phyloP scores from a whole-genome alignment of 1,140 invertebrate species.

The Brachionus plicatilis region DNA sequence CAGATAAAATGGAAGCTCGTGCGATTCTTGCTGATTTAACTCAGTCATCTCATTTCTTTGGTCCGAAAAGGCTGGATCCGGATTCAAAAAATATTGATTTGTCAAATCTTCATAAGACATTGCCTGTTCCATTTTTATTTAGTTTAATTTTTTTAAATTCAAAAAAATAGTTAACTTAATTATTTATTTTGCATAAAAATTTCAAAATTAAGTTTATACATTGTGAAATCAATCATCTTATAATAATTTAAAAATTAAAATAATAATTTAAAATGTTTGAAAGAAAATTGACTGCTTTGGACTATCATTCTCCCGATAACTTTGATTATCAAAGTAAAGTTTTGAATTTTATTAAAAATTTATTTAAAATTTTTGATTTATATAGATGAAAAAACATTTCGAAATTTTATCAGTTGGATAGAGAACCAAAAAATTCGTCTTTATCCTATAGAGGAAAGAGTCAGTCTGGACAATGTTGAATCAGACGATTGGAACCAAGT shows the following conservation, averaged over 20 bases:
- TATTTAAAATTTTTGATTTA: constrained; percentile 18
- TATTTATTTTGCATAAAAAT: constrained; percentile 20
- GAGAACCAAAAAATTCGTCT: constrained; percentile 88
- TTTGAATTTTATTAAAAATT: constrained; percentile 21
- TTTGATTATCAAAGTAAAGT: constrained; percentile 41
- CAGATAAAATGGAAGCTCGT: constrained; percentile 18
- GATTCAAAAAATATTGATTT: neutral
- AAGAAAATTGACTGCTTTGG: no score
- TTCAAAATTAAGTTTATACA: constrained; percentile 4
- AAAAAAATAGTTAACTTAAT: constrained; percentile 11
- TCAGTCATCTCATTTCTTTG: neutral
- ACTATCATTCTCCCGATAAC: neutral
- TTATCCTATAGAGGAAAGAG: constrained; percentile 76
- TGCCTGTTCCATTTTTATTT: neutral
- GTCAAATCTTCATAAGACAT: constrained; percentile 15
- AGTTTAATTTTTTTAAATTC: neutral
- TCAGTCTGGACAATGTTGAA: constrained; percentile 64
- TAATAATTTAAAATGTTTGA: constrained; percentile 24
- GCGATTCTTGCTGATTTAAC: neutral
- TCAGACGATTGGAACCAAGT: constrained; percentile 66
- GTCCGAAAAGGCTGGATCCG: neutral
- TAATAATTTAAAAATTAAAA: neutral
- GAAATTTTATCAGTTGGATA: constrained; percentile 76
- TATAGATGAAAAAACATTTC: constrained; percentile 71
- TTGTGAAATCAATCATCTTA: neutral